Base-by-base conservation (phyloP, 2,113 vertebrate species). In the Oreocharis arfaki region DNA sequence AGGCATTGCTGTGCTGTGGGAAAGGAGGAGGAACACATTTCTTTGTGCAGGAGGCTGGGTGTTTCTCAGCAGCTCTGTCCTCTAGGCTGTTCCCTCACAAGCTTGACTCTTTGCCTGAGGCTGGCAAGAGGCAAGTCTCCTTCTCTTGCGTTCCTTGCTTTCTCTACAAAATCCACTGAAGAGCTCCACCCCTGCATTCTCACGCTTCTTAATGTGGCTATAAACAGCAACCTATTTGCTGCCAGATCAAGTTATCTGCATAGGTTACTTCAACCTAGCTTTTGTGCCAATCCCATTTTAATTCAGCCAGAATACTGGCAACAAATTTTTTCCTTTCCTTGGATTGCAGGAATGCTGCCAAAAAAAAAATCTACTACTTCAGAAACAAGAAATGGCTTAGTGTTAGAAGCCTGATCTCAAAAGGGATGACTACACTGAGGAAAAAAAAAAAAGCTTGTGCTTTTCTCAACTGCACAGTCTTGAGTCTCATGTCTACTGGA, bases 131-230 rank as follows among this genome's bases (percentile, higher is more conserved):
- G 64, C 85, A 77, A 93, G 59, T 35, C 79, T 89, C 76, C 46
- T 84, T 74, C 85, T 69, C 49, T 74, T 41, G 13, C 1, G 1
- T 78, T 92, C 65, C 85, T 87, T 2, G 24, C 64, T 78, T 85
- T 91, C 6, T 13, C 64, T 90, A 33, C 32, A 84, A 84, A 84
- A 84, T 71, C 65, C 71, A 50, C 67, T 27, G 69, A 80, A 47
- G 71, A 79, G 82, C 92, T 95, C 90, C 92, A 92, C 84, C 95
- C 95, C 70, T 80, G 63, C 81, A 49, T 97, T 95, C 94, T 95
- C 95, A 95, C 65, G 49, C 60, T 87, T 80, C 74, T 75, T 68
- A 84, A 41, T 50, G 56, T 26, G 42, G 59, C 84, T 92, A 85
- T 95, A 93, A 91, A 90, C 86, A 81, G 53, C 39, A 52, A 61